These are phyloP conservation scores for Sisor rabdophorus DNA, from an alignment of 2,113 vertebrate species.

Conservation along the genomic window DNA sequence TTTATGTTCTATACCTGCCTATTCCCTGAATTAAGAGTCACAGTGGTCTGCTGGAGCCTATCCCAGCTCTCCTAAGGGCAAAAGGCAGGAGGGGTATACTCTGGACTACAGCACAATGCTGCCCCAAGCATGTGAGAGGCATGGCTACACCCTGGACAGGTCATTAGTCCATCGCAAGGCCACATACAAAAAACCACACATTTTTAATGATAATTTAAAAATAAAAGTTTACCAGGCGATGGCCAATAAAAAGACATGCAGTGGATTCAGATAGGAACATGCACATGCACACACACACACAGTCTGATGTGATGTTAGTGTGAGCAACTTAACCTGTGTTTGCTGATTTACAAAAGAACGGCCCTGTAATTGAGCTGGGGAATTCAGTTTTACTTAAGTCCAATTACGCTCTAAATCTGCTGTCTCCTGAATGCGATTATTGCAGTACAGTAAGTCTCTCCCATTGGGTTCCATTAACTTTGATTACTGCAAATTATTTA, in stretches of 20 bases:
- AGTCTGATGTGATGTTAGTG: conserved; percentile 3
- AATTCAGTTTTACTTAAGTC: conserved; percentile 71
- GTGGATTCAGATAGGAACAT: background rate
- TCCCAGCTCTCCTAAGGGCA: no score
- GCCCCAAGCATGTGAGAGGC: no score
- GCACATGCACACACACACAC: background rate
- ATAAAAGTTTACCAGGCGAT: conserved; percentile 1
- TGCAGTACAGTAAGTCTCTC: conserved; percentile 71
- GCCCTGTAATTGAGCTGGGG: conserved; percentile 68
- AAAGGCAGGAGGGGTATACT: no score
- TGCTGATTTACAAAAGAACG: conserved; percentile 59
- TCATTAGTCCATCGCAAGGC: no score
- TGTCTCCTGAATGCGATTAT: conserved; percentile 75
- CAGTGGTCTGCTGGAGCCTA: no score
- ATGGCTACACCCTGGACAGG: no score
- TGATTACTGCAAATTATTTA: conserved; percentile 83
- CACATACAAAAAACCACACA: no score
- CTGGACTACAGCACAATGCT: no score
- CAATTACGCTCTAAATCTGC: conserved; percentile 79
- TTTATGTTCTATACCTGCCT: no score
- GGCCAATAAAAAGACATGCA: background rate
- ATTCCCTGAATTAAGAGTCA: no score
- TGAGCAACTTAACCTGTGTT: conserved; percentile 47
- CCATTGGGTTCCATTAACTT: conserved; percentile 80
- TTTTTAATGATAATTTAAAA: no score